Base-by-base conservation (phyloP, 2,113 vertebrate species). In the Grus americana region DNA sequence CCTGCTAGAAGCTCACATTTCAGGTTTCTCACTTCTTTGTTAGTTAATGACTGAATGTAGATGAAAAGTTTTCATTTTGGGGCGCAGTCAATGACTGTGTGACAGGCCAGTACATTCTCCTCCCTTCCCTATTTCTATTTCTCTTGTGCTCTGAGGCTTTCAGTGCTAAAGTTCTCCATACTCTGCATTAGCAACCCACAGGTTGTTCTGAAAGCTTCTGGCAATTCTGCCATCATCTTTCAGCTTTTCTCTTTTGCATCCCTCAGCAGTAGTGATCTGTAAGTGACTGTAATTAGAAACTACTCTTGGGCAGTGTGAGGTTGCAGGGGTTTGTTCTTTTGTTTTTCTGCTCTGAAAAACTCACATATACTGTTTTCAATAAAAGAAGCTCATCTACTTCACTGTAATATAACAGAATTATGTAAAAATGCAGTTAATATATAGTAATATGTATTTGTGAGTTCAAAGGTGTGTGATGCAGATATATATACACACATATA, bases 201-300 rank as follows among this genome's bases (percentile, higher is more conserved):
- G 26, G 55, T 38, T 92, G 30, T 22, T 92, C 83, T 95, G 79
- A 94, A 89, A 92, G 40, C 89, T 93, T 26, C 76, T 79, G 67
- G 71, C 52, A 92, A 42, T 74, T 76, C 79, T 86, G 19, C 71
- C 67, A 58, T 75, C 78, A 40, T 61, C 54, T 91, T 90, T 90
- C 49, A 81, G 79, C 58, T 92, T 81, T 91, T 79, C 34, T 75
- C 29, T 93, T 94, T 62, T 92, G 46, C 62, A 70, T 88, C 36
- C 27, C 58, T 94, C 58, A 70, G 92, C 87, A 62, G 49, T 50
- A n/a, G n/a, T 78, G 85, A 79, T 84, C 57, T 91, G 65, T 71
- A 82, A 76, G 61, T 32, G 73, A 81, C 66, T 89, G 83, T 63
- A 94, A 95, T 87, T 94, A 95, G 70, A 96, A 96, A 87, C 38